Conservation (phyloP, 1,140 invertebrate genomes). For the Chironomus tepperi region DNA sequence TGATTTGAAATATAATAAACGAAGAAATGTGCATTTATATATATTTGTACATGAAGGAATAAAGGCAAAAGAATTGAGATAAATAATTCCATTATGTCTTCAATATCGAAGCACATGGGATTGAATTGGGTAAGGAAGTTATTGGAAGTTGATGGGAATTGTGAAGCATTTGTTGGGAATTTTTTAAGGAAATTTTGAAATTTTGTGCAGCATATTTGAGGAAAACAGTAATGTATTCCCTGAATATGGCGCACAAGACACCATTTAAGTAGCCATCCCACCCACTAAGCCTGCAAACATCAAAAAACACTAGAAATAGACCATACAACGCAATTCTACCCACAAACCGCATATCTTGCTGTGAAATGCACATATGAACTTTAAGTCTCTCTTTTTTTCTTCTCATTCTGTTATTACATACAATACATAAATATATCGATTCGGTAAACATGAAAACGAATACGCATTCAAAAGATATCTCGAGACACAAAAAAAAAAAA, state of each 20-base stretch:
- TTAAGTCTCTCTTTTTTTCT: neutral
- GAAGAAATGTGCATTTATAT: neutral
- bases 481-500: no score
- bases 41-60: neutral
- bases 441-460: neutral
- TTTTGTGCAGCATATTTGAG: no score
- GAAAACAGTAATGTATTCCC: no score
- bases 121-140: neutral
- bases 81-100: slow-evolving; percentile 18
- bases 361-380: slow-evolving; percentile 5
- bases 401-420: neutral
- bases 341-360: neutral
- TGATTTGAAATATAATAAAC: neutral
- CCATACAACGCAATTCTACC: neutral
- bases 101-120: neutral
- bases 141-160: no score
- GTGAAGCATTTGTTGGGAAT: no score
- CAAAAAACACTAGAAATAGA: neutral
- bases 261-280: no score
- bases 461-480: neutral
- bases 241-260: no score
- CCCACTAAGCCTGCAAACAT: neutral
- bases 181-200: no score
- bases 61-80: neutral
- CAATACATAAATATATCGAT: neutral